phyloP scores from a whole-genome alignment of 2,113 vertebrate genomes.

The Murina feae region DNA sequence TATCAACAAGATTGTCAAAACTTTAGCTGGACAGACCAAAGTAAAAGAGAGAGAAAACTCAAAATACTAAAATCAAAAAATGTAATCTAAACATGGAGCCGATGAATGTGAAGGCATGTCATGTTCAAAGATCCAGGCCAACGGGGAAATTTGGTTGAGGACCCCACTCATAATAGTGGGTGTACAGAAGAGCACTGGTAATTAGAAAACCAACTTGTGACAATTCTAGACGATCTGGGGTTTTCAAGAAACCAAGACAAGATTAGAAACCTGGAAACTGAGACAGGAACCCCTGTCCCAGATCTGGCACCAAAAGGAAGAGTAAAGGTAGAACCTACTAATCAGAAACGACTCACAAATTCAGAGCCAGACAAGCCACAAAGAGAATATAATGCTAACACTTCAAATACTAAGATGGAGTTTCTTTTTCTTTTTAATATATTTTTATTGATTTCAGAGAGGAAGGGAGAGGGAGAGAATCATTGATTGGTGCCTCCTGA shows the following conservation, averaged over 20 bases:
- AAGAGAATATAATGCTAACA: not conserved
- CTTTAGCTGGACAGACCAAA: not conserved
- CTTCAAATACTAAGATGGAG: not conserved
- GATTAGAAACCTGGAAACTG: not conserved
- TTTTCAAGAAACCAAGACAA: not conserved
- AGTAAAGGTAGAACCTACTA: not conserved
- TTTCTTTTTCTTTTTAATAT: not conserved
- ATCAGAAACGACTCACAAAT: not conserved
- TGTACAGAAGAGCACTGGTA: not conserved
- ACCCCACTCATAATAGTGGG: accelerated
- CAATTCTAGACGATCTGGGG: not conserved
- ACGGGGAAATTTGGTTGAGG: not conserved
- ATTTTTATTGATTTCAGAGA: too few species aligned
- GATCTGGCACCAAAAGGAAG: not conserved
- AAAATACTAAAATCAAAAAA: not conserved
- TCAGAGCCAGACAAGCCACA: not conserved
- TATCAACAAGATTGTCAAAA: not conserved
- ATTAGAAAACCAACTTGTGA: not conserved
- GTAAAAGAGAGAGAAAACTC: not conserved
- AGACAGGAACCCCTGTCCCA: not conserved
- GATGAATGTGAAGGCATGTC: not conserved
- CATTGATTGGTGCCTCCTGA: too few species aligned
- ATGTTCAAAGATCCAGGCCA: not conserved
- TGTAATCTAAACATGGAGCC: not conserved
- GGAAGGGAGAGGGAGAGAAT: too few species aligned